Evolutionary conservation across 2,797 vertebrate genomes (phyloP), one percentile per base, ranked within the genome.

Genomic region (Lutjanus argentimaculatus): DNA sequence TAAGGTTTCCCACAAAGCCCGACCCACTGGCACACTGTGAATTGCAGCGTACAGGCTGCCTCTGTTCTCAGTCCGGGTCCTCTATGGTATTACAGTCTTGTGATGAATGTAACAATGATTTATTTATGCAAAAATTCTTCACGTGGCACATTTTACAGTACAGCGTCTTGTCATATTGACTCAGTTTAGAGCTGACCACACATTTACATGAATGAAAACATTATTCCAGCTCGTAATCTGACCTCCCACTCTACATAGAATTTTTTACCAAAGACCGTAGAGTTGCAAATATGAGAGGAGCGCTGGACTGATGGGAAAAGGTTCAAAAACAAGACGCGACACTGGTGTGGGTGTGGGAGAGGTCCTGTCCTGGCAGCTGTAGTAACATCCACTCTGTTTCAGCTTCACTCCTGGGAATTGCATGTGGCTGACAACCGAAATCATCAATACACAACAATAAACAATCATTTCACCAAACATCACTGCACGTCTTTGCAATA

Each of bases 281-380:
- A n/a, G 48, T 30, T 65, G 59, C 36, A 52, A 19, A 2, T 64
- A n/a, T 67, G 48, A 66, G 72, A 49, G 12, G 59, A 75, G 15
- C 21, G n/a, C 46, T 30, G 58, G 30, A 11, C 8, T 59, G 21
- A 76, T 76, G 68, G 71, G 77, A 79, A 80, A 42, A 7, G 45
- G 62, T 53, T 0, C 6, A 52, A 65, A 73, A 81, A 58, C 36
- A 72, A 69, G 67, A 57, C 1, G 5, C 21, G 59, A 73, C 57
- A 21, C 59, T 66, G 75, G n/a, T 42, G 83, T 76, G 84, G 69
- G 66, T 67, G 80, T 84, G 87, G 75, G 79, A 85, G 69, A 77
- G 76, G 22, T 70, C 62, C 40, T 21, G 43, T 46, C 42, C 30
- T 2, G 13, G 70, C 75, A 80, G 76, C 82, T 85, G 71, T 53